Conservation (phyloP, 2,888 invertebrate species). For the Chrysotoxum bicinctum region DNA sequence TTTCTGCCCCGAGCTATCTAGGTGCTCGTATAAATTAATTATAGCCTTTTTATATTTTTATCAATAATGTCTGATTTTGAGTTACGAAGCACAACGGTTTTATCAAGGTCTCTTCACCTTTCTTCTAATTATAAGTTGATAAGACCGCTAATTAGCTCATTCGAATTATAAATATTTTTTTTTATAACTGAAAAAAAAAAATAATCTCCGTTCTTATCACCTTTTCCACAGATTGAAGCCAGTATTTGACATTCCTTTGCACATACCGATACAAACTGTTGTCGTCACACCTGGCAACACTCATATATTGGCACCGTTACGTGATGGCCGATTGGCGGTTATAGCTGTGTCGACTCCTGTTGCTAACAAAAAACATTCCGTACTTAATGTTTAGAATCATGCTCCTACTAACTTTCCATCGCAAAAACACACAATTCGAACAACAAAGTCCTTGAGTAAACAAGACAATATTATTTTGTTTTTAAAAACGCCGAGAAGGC, state of each 20-base stretch:
- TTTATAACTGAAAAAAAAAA: no score
- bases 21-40: background rate
- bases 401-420: background rate
- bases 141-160: slow-evolving; percentile 53
- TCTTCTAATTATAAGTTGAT: slow-evolving; percentile 49
- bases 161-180: background rate
- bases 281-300: slow-evolving; percentile 83
- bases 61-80: background rate
- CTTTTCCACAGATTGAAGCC: slow-evolving; percentile 80
- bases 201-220: slow-evolving; percentile 46
- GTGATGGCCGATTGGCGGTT: slow-evolving; percentile 83
- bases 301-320: slow-evolving; percentile 84
- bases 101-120: slow-evolving; percentile 51
- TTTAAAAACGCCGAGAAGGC: no score
- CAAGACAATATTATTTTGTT: slow-evolving; percentile 47
- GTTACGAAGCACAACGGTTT: slow-evolving; percentile 40
- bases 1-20: background rate
- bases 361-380: slow-evolving; percentile 80
- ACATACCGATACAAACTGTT: slow-evolving; percentile 83
- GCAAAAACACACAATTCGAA: background rate
- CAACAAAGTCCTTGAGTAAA: slow-evolving; percentile 35
- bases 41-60: background rate
- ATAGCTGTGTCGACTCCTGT: slow-evolving; percentile 81
- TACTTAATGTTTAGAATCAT: slow-evolving; percentile 79
- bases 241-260: slow-evolving; percentile 83